Evolutionary conservation across 2,797 vertebrate species (phyloP).

Genomic region (Channa striata): DNA sequence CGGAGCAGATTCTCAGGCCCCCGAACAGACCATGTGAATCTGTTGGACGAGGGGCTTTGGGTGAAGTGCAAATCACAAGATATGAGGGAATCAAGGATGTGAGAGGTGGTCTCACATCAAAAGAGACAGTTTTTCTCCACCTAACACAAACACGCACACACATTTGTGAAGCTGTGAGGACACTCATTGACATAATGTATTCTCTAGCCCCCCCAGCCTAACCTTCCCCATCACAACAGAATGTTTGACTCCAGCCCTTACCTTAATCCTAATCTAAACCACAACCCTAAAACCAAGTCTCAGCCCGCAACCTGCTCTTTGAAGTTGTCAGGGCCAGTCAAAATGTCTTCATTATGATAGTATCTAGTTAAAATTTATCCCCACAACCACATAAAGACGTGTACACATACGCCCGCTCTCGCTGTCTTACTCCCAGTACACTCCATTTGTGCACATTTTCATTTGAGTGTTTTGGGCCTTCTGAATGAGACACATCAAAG

Average conservation of each 20-base stretch:
- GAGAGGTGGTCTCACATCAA: constrained; percentile 80
- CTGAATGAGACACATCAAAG: constrained; percentile 93
- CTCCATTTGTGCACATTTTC: constrained; percentile 74
- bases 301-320: no score
- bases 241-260: no score
- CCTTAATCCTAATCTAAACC: no score
- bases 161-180: neutral
- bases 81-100: constrained; percentile 60
- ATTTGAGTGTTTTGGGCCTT: constrained; percentile 83
- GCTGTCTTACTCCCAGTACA: constrained; percentile 49
- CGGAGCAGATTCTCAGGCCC: constrained; percentile 75
- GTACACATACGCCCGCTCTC: constrained; percentile 15
- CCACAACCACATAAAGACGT: neutral
- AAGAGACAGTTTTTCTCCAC: constrained; percentile 67
- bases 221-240: no score
- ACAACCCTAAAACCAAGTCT: no score
- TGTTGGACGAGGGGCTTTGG: constrained; percentile 23
- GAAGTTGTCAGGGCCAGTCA: no score
- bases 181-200: neutral
- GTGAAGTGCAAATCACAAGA: constrained; percentile 64
- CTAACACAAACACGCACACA: neutral
- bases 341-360: no score
- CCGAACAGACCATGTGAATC: constrained; percentile 46
- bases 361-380: neutral
- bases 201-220: no score